phyloP scores from a whole-genome alignment of 2,888 invertebrate genomes.

The Lithodes maja region DNA sequence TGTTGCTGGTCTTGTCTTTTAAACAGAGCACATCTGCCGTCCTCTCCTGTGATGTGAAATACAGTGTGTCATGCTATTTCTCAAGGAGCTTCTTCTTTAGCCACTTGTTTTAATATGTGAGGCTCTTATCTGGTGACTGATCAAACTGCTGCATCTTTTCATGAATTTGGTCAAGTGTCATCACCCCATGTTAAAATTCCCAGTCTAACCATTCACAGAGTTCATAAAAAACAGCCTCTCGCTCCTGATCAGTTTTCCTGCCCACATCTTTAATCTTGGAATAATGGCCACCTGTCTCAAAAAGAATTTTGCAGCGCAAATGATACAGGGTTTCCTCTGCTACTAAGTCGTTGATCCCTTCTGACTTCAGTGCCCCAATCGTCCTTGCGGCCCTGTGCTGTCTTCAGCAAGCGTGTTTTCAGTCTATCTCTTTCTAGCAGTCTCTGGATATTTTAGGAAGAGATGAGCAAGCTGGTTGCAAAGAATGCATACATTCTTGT shows the following conservation, averaged over 20 bases:
- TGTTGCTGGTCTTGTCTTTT: conserved; percentile 33
- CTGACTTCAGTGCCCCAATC: conserved; percentile 31
- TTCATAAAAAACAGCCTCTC: conserved; percentile 35
- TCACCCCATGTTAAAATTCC: conserved; percentile 29
- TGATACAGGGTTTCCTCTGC: conserved; percentile 35
- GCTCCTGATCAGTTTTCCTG: conserved; percentile 12
- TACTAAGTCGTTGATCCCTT: conserved; percentile 36
- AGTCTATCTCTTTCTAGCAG: conserved; percentile 18
- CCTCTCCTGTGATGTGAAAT: conserved; percentile 34
- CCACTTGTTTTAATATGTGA: background rate
- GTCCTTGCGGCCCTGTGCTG: conserved; percentile 27
- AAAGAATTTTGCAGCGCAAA: conserved; percentile 36
- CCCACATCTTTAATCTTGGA: conserved; percentile 26
- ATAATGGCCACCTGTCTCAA: conserved; percentile 14
- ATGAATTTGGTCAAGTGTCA: conserved; percentile 19
- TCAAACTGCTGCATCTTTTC: conserved; percentile 25
- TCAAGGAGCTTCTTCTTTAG: conserved; percentile 35
- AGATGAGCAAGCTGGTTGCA: conserved; percentile 38
- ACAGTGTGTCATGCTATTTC: conserved; percentile 42
- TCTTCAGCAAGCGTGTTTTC: conserved; percentile 39
- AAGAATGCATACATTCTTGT: conserved; percentile 40
- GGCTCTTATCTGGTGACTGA: conserved; percentile 42
- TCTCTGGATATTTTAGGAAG: conserved; percentile 15
- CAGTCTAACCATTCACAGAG: conserved; percentile 42
- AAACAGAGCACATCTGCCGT: conserved; percentile 39